Base-by-base conservation (phyloP, 1,140 invertebrate species). In the Drosophila serrata region DNA sequence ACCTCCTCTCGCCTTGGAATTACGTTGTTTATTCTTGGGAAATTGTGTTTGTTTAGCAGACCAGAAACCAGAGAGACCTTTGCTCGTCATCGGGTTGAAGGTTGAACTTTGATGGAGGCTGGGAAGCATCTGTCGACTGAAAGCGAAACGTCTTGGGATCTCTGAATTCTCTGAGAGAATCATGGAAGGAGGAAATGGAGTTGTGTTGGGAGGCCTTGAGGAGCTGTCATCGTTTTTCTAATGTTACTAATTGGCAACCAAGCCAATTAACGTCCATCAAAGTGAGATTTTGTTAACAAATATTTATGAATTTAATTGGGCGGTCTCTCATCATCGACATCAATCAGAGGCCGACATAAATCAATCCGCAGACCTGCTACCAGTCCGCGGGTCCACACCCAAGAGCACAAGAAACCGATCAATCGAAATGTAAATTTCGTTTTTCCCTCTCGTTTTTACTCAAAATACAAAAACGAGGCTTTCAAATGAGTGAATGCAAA, bases 231-330 rank as follows among this genome's bases (percentile, higher is more conserved):
- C 22, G 15, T 33, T 68, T 42, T 55, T 55, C 49, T 57, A 70
- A 57, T 56, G 12, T 22, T 17, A 49, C 63, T 84, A 82, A 82
- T 84, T 79, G 80, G 69, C 46, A 57, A 60, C 6, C n/a, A 22
- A 31, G 31, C 53, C 81, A 84, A 84, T 84, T 84, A 85, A 63
- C 31, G 59, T 85, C 72, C 40, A 68, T 85, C 81, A 73, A 45
- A 37, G 37, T 15, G 7, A 24, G 2, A 11, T 35, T 19, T 56
- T 58, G 63, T 58, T 48, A 43, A 74, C 43, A 46, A 68, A 35
- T 67, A 70, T 75, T 84, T 82, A 84, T 85, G 59, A 59, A 79
- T 70, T 84, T 82, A 84, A 82, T 84, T 82, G 81, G 65, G n/a
- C 33, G 33, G 5, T 19, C 49, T 13, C 46, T 69, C 57, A 62